Evolutionary conservation across 2,888 invertebrate genomes (phyloP).

Genomic region (Hydroisotoma schaefferi): DNA sequence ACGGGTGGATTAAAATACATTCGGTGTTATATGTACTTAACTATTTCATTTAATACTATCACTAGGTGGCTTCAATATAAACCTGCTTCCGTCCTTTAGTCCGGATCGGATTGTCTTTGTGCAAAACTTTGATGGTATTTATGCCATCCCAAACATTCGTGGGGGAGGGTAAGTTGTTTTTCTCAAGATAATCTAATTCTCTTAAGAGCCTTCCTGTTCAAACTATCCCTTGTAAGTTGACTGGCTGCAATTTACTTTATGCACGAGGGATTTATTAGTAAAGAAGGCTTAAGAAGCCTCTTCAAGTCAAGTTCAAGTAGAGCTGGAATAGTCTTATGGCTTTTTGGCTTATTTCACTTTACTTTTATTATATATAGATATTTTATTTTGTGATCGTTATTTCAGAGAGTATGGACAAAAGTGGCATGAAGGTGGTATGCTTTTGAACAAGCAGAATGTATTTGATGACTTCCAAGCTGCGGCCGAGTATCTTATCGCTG

Average conservation of each 20-base stretch:
- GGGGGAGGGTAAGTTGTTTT: constrained; percentile 69
- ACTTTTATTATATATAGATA: not conserved
- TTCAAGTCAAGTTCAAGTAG: no score
- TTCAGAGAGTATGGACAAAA: constrained; percentile 59
- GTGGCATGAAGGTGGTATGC: constrained; percentile 92
- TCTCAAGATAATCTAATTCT: not conserved
- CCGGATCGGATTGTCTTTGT: constrained; percentile 83
- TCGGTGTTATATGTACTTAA: no score
- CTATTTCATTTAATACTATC: no score
- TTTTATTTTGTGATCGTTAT: not conserved
- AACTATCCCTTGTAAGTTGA: not conserved
- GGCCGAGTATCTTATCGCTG: constrained; percentile 77
- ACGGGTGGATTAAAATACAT: no score
- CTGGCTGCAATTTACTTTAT: not conserved
- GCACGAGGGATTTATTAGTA: not conserved
- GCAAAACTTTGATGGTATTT: constrained; percentile 80
- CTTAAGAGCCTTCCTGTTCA: not conserved
- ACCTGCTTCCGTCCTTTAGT: constrained; percentile 83
- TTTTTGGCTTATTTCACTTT: not conserved
- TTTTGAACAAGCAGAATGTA: constrained; percentile 91
- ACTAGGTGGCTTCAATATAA: constrained; percentile 92
- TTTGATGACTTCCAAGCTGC: constrained; percentile 95
- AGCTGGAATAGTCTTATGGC: no score
- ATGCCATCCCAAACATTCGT: constrained; percentile 88
- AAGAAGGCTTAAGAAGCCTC: no score